phyloP scores from a whole-genome alignment of 2,797 vertebrate genomes.

The Danio aesculapii region DNA sequence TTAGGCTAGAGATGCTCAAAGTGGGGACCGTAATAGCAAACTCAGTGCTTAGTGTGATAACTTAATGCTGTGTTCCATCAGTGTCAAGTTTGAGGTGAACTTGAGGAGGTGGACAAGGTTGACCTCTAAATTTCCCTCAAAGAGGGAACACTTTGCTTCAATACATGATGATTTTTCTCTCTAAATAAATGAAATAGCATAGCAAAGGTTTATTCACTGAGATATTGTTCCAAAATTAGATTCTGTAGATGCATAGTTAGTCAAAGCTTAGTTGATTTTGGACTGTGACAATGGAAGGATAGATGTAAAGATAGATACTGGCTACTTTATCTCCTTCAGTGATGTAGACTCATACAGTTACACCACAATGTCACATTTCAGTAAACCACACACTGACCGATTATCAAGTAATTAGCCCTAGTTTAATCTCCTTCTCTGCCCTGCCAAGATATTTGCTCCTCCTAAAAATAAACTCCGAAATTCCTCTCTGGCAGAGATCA shows the following conservation, averaged over 20 bases:
- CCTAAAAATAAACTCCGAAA: constrained; percentile 54
- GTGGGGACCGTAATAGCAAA: constrained; percentile 56
- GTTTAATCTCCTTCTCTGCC: constrained; percentile 57
- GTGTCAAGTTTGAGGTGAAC: constrained; percentile 47
- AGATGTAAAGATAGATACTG: constrained; percentile 19
- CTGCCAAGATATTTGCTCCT: constrained; percentile 49
- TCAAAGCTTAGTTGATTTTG: constrained; percentile 14
- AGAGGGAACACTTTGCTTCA: constrained; percentile 53
- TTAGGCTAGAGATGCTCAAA: constrained; percentile 55
- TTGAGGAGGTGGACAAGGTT: constrained; percentile 4
- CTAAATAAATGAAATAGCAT: constrained; percentile 39
- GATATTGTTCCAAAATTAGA: neutral
- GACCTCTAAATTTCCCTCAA: constrained; percentile 12
- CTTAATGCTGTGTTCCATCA: constrained; percentile 58
- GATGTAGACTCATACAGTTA: constrained; percentile 41
- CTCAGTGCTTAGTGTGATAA: constrained; percentile 48
- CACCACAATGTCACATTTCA: constrained; percentile 25
- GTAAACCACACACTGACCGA: constrained; percentile 54
- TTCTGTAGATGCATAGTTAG: neutral
- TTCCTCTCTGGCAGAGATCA: constrained; percentile 21
- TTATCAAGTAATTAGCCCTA: constrained; percentile 56
- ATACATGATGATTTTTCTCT: constrained; percentile 32
- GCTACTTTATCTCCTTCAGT: constrained; percentile 10
- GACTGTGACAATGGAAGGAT: neutral
- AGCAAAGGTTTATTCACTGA: constrained; percentile 16